Evolutionary conservation across 2,113 vertebrate genomes (phyloP).

Genomic region (Drymodes brunneopygia): DNA sequence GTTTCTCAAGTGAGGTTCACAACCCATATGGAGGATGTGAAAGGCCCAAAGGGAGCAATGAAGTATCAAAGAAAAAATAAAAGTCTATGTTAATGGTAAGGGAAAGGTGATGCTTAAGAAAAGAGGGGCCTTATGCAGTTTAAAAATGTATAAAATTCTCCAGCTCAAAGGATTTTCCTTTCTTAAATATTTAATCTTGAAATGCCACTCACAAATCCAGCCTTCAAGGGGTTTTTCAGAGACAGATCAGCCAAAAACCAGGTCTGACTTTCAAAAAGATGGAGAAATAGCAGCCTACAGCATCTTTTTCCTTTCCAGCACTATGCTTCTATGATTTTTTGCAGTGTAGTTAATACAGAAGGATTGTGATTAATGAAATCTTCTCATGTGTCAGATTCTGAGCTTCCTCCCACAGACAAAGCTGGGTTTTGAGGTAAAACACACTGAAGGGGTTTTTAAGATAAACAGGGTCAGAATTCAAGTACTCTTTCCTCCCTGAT

Average conservation of each 20-base stretch:
- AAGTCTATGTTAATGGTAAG: background rate
- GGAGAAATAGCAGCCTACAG: background rate
- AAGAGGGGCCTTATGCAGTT: background rate
- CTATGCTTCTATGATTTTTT: background rate
- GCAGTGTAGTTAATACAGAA: background rate
- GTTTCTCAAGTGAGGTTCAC: background rate
- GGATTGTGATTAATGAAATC: background rate
- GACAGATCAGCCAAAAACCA: background rate
- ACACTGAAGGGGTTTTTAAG: background rate
- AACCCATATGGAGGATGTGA: background rate
- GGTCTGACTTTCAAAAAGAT: background rate
- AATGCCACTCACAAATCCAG: background rate
- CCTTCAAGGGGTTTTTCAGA: background rate
- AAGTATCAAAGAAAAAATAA: background rate
- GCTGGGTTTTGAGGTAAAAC: background rate
- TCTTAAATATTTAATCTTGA: constrained; percentile 33
- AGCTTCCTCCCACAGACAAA: background rate
- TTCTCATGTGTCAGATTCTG: background rate
- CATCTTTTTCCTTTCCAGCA: background rate
- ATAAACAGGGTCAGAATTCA: background rate
- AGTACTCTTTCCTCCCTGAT: background rate
- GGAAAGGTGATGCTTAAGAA: background rate
- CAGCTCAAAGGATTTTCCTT: constrained; percentile 6
- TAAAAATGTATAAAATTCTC: background rate
- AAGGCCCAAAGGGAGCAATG: background rate